Evolutionary conservation across 2,113 vertebrate genomes (phyloP).

Genomic region (Aegotheles bennettii): DNA sequence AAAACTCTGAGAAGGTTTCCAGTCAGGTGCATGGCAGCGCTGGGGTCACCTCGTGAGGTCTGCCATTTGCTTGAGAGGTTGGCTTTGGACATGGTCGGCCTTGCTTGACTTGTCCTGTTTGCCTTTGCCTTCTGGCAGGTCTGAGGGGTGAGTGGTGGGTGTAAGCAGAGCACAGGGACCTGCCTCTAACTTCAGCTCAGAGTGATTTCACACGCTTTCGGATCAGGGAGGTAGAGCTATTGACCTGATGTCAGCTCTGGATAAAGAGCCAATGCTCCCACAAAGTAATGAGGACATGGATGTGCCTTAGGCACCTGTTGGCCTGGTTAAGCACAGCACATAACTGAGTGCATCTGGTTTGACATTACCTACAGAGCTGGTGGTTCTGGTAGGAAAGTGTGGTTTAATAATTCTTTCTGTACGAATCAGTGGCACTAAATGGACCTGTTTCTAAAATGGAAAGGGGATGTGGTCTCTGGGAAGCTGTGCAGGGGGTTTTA

Average conservation of each 20-base stretch:
- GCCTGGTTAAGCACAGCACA: constrained; percentile 2
- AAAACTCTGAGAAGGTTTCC: background rate
- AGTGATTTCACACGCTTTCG: background rate
- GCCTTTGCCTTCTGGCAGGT: background rate
- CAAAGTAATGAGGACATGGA: background rate
- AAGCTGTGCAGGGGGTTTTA: background rate
- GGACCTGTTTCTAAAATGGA: background rate
- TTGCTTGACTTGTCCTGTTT: background rate
- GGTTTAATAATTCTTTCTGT: background rate
- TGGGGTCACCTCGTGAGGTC: background rate
- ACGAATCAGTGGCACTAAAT: background rate
- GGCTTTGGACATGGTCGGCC: rapidly evolving
- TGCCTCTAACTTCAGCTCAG: background rate
- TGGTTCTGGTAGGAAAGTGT: background rate
- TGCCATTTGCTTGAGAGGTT: background rate
- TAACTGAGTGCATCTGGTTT: background rate
- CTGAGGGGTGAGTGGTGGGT: background rate
- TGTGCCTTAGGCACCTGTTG: constrained; percentile 49
- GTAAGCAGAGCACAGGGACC: background rate
- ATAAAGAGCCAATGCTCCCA: background rate
- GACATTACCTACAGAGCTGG: background rate
- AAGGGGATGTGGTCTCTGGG: background rate
- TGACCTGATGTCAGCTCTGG: background rate
- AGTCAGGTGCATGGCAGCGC: rapidly evolving
- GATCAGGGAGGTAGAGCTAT: background rate